Percentiles rank a stretch among this genome's conserved stretches.
Evolutionary conservation across 2,888 invertebrate species (phyloP).

Genomic region (Nomada flava): DNA sequence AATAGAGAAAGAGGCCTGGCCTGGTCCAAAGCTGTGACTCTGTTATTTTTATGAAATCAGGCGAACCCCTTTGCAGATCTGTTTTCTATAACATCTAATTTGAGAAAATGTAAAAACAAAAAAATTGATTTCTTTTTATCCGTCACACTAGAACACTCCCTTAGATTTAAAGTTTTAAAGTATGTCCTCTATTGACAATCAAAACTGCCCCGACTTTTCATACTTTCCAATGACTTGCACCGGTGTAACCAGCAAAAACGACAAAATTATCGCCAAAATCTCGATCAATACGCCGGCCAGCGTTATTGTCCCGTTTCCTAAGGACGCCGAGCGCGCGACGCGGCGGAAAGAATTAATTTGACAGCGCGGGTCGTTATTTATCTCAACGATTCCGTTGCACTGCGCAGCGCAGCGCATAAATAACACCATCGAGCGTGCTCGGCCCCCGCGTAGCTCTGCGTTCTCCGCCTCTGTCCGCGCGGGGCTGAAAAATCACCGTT

Average conservation of each 20-base stretch:
- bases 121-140: no score
- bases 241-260: not conserved
- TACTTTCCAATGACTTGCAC: not conserved
- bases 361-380: conserved; percentile 31
- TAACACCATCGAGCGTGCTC: conserved; percentile 34
- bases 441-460: not conserved
- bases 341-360: conserved; percentile 42
- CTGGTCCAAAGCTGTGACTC: no score
- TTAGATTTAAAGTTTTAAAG: no score
- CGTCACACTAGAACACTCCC: no score
- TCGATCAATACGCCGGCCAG: conserved; percentile 10
- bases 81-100: no score
- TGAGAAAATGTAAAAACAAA: no score
- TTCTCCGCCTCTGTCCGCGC: not conserved
- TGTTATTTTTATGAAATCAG: no score
- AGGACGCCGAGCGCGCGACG: not conserved
- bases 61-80: no score
- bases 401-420: conserved; percentile 11
- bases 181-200: no score
- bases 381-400: conserved; percentile 26
- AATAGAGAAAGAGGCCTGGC: no score
- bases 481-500: conserved; percentile 6
- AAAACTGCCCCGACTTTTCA: no score
- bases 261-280: not conserved
- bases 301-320: conserved; percentile 22